Evolutionary conservation across 37 sponge, comb jelly and placozoan genomes (phyloP), one percentile per base, ranked within the genome.

Genomic region (Spongia lamella): DNA sequence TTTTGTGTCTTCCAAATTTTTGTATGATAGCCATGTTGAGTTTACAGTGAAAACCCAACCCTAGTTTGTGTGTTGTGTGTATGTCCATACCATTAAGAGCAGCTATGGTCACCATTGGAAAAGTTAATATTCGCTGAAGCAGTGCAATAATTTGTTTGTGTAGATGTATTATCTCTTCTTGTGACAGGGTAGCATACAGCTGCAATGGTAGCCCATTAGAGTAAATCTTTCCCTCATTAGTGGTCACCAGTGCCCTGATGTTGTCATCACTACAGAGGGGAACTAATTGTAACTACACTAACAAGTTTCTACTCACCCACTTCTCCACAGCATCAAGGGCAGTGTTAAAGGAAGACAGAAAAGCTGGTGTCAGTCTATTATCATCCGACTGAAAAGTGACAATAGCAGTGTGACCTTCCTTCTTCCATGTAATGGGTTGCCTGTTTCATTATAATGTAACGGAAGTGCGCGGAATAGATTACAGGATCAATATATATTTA

Each of bases 171-270:
- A 43, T 9, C 47, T 43, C 47, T 13, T 43, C 47, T 43, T 9
- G 5, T 43, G 47, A 43, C 47, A 43, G 5, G 5, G 47, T 43
- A 13, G 5, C 47, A 43, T 13, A 43, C 47, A 43, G 47, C 9
- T 43, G 7, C 9, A 43, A 9, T 43, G 47, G 87, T 21, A 90
- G 59, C 2, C 91, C 91, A 38, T 81, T 53, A 16, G 79, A 86
- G 50, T 78, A 90, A 70, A 56, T 77, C 70, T 86, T 86, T 0
- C 87, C 91, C 19, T 61, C 70, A 21, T 87, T 78, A n/a, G 83
- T 79, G n/a, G 91, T 90, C 31, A 90, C 78, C 52, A 90, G 11
- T 27, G 70, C 53, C 17, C 34, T 84, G 14, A 79, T 85, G 51
- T 76, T 73, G 9, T 78, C 77, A 53, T 83, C 68, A 43, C 84